Percentiles rank a stretch among this genome's conserved stretches.
These are phyloP conservation scores for Beris chalybata DNA, from an alignment of 2,888 invertebrate genomes.

Conservation along the genomic window DNA sequence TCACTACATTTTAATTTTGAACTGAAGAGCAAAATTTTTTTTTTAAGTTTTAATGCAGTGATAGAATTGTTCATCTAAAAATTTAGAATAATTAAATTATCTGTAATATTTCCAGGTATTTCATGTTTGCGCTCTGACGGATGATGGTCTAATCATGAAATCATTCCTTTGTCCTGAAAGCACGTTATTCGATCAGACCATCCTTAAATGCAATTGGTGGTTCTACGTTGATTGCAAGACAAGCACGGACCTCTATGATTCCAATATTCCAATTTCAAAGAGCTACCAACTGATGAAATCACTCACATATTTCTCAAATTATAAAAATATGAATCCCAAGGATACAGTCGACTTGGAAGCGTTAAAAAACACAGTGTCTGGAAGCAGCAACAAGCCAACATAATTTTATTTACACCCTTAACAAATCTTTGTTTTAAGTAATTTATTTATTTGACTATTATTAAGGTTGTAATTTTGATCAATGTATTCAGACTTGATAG, in stretches of 20 bases:
- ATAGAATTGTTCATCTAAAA: constrained; percentile 1
- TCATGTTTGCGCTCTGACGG: constrained; percentile 87
- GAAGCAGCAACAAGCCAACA: constrained; percentile 20
- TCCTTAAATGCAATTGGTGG: constrained; percentile 93
- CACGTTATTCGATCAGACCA: constrained; percentile 87
- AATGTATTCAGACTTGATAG: constrained; percentile 29
- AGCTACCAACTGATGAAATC: constrained; percentile 91
- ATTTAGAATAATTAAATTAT: background rate
- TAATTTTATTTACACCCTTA: background rate
- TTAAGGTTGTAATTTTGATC: constrained; percentile 4
- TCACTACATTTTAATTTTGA: no score
- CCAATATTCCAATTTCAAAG: constrained; percentile 88
- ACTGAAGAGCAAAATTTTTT: no score
- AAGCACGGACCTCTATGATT: constrained; percentile 78
- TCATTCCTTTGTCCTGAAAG: constrained; percentile 90
- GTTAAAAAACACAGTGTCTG: constrained; percentile 41
- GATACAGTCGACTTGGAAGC: constrained; percentile 41
- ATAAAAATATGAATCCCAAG: constrained; percentile 60
- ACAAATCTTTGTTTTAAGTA: constrained; percentile 13
- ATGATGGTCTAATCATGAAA: constrained; percentile 86
- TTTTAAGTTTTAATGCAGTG: no score
- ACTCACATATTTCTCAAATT: constrained; percentile 83
- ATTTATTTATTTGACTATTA: constrained; percentile 28
- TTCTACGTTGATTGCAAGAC: constrained; percentile 89
- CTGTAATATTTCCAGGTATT: constrained; percentile 67